These are phyloP conservation scores for Noctilio leporinus DNA, from an alignment of 2,113 vertebrate species.

Conservation along the genomic window DNA sequence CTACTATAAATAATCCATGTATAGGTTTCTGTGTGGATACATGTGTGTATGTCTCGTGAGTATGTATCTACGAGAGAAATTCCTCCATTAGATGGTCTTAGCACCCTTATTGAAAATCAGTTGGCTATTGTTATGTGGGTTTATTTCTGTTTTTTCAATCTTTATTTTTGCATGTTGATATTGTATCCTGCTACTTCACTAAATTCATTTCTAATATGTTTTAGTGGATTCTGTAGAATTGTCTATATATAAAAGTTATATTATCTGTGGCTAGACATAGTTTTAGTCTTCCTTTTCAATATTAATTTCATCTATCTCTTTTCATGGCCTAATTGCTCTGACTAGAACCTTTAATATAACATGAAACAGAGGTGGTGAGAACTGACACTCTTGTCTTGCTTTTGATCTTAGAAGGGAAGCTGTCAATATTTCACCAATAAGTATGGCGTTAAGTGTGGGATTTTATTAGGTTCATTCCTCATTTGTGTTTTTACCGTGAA, in stretches of 20 bases:
- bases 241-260: no score
- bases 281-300: not conserved
- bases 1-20: no score
- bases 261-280: not conserved
- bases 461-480: not conserved
- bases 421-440: no score
- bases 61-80: not conserved
- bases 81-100: not conserved
- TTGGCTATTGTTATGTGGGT: not conserved
- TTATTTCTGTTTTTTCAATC: not conserved
- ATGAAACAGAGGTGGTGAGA: not conserved
- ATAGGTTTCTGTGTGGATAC: not conserved
- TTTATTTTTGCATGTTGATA: not conserved
- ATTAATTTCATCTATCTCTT: not conserved
- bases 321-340: not conserved
- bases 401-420: no score
- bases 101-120: not conserved
- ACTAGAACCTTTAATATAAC: not conserved
- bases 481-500: not conserved
- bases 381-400: no score
- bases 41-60: not conserved
- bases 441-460: no score
- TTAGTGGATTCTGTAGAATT: no score
- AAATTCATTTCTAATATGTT: not conserved
- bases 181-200: not conserved